phyloP scores from a whole-genome alignment of 2,797 vertebrate species.

The Bufotes viridis region DNA sequence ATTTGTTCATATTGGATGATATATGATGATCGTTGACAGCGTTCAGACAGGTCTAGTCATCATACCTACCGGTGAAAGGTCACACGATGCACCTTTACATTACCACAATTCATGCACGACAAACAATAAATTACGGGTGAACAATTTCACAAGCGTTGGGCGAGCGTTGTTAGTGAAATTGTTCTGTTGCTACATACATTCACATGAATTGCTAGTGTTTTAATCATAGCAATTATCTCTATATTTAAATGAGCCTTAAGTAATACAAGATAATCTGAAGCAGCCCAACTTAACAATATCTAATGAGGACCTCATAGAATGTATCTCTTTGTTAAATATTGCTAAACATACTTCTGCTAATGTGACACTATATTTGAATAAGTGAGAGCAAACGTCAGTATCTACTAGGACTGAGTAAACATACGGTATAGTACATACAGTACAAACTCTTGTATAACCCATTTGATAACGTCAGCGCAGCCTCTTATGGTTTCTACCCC shows the following conservation, averaged over 20 bases:
- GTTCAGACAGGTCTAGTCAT: too few species aligned
- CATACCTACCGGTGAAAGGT: too few species aligned
- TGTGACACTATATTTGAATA: not conserved
- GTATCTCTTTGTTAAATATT: not conserved
- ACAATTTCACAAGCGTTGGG: too few species aligned
- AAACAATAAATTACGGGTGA: too few species aligned
- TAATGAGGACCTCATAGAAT: not conserved
- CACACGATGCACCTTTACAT: too few species aligned
- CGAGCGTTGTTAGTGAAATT: too few species aligned
- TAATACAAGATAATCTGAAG: not conserved
- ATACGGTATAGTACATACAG: slow-evolving; percentile 5
- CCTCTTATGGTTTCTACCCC: slow-evolving; percentile 8
- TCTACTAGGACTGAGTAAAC: slow-evolving; percentile 12
- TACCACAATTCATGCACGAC: too few species aligned
- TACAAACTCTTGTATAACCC: not conserved
- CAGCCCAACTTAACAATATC: not conserved
- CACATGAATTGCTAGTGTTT: too few species aligned
- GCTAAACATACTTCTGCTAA: not conserved
- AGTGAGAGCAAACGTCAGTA: slow-evolving; percentile 4
- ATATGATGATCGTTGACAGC: too few species aligned
- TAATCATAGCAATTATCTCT: too few species aligned
- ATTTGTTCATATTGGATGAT: too few species aligned
- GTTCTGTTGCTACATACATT: too few species aligned
- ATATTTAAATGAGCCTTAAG: not conserved
- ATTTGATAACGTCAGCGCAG: slow-evolving; percentile 35